phyloP scores from a whole-genome alignment of 1,140 invertebrate species.

The Ceratina australensis region DNA sequence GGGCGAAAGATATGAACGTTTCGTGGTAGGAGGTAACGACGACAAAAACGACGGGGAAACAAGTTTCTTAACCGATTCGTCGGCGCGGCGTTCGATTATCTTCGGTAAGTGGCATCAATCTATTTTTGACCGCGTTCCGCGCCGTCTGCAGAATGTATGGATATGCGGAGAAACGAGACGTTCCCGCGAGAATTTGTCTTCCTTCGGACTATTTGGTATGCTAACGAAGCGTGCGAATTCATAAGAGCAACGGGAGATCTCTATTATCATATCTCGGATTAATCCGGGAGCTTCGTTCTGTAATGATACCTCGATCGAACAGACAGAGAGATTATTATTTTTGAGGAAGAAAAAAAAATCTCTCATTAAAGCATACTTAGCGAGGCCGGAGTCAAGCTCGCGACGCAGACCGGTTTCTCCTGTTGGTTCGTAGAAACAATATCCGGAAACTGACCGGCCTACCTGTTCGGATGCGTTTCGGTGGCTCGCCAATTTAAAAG shows the following conservation, averaged over 20 bases:
- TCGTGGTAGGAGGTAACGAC: neutral
- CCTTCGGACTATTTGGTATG: neutral
- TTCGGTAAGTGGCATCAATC: conserved; percentile 16
- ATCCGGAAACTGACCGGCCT: conserved; percentile 49
- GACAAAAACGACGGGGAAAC: neutral
- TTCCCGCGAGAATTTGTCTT: neutral
- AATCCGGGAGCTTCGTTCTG: too few species aligned
- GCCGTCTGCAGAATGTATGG: neutral
- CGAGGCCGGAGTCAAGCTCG: neutral
- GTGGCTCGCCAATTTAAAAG: conserved; percentile 74
- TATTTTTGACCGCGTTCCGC: conserved; percentile 31
- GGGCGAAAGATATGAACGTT: neutral
- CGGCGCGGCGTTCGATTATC: conserved; percentile 9
- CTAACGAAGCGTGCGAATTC: neutral
- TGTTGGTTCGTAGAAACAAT: conserved; percentile 65
- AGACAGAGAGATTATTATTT: too few species aligned
- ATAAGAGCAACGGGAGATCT: too few species aligned
- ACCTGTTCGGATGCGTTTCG: conserved; percentile 56
- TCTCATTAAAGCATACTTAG: too few species aligned
- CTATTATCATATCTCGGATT: too few species aligned
- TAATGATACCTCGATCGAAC: too few species aligned
- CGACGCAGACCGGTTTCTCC: neutral
- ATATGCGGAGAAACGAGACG: too few species aligned
- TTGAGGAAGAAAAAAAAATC: too few species aligned
- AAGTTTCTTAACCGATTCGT: neutral